phyloP scores from a whole-genome alignment of 2,888 invertebrate genomes.

The Clepsis dumicolana region DNA sequence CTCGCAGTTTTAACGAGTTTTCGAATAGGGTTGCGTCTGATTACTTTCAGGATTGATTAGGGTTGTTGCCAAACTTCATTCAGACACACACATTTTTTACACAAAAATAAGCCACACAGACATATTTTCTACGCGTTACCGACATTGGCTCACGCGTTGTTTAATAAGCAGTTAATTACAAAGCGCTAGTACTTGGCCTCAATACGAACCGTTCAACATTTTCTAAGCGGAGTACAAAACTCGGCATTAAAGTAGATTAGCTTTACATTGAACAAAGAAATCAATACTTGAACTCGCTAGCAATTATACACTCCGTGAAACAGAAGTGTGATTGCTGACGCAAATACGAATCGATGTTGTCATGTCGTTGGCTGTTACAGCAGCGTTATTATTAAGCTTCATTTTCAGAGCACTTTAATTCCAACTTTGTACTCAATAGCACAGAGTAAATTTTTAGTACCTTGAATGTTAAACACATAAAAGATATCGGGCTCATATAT shows the following conservation, averaged over 20 bases:
- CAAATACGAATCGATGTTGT: conserved; percentile 17
- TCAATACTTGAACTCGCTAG: conserved; percentile 23
- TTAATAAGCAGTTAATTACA: background rate
- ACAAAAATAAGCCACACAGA: background rate
- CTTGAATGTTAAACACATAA: conserved; percentile 6
- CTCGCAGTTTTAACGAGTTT: conserved; percentile 40
- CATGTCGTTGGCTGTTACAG: conserved; percentile 8
- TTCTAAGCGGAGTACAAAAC: conserved; percentile 1
- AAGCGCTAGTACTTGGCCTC: background rate
- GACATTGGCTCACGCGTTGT: background rate
- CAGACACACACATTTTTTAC: background rate
- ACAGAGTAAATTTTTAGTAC: background rate
- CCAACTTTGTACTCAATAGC: background rate
- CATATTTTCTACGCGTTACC: too few relatives aligned
- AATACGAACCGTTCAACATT: background rate
- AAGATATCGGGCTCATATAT: conserved; percentile 23
- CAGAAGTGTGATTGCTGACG: conserved; percentile 19
- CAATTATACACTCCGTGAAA: conserved; percentile 34
- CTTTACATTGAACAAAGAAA: conserved; percentile 22
- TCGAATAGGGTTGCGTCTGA: conserved; percentile 10
- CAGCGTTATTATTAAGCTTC: background rate
- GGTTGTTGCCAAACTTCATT: background rate
- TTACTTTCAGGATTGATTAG: conserved; percentile 23
- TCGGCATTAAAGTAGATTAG: conserved; percentile 10
- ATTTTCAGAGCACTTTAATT: background rate